Evolutionary conservation across 2,797 vertebrate genomes (phyloP).

Genomic region (Staurois parvus): DNA sequence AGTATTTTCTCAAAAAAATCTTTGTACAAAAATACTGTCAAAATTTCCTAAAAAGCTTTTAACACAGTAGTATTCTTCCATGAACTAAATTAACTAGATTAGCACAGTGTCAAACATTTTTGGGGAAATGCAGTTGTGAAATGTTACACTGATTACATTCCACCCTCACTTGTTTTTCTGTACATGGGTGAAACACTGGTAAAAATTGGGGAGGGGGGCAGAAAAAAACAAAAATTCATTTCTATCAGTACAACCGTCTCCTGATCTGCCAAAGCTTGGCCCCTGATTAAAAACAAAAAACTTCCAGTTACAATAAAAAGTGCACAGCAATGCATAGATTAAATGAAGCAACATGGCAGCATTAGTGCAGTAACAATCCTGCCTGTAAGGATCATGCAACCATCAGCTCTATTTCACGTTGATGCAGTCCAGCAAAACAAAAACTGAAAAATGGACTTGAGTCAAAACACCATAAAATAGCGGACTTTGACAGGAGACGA

Average conservation of each 20-base stretch:
- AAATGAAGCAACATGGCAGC: slow-evolving; percentile 82
- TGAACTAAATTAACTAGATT: slow-evolving; percentile 86
- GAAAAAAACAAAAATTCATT: slow-evolving; percentile 72
- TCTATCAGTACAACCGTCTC: slow-evolving; percentile 74
- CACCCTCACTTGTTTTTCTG: slow-evolving; percentile 80
- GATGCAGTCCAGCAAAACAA: slow-evolving; percentile 78
- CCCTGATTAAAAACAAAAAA: slow-evolving; percentile 79
- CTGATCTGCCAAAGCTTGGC: slow-evolving; percentile 80
- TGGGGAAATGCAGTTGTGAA: slow-evolving; percentile 75
- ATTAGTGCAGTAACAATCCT: slow-evolving; percentile 79
- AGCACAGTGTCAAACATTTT: slow-evolving; percentile 88
- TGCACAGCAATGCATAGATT: slow-evolving; percentile 83
- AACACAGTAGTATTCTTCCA: slow-evolving; percentile 89
- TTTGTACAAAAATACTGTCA: slow-evolving; percentile 94
- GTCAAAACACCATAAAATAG: slow-evolving; percentile 66
- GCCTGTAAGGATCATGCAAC: slow-evolving; percentile 82
- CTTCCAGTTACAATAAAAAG: slow-evolving; percentile 77
- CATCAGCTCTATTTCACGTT: slow-evolving; percentile 77
- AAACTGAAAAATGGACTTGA: slow-evolving; percentile 76
- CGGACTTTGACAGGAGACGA: slow-evolving; percentile 16
- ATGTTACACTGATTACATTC: slow-evolving; percentile 80
- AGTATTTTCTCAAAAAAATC: slow-evolving; percentile 86
- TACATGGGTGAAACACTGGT: slow-evolving; percentile 76
- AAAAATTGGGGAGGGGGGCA: neutral
- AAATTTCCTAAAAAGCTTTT: slow-evolving; percentile 91